These are phyloP conservation scores for Canis aureus DNA, from an alignment of 2,113 vertebrate species.

Conservation along the genomic window DNA sequence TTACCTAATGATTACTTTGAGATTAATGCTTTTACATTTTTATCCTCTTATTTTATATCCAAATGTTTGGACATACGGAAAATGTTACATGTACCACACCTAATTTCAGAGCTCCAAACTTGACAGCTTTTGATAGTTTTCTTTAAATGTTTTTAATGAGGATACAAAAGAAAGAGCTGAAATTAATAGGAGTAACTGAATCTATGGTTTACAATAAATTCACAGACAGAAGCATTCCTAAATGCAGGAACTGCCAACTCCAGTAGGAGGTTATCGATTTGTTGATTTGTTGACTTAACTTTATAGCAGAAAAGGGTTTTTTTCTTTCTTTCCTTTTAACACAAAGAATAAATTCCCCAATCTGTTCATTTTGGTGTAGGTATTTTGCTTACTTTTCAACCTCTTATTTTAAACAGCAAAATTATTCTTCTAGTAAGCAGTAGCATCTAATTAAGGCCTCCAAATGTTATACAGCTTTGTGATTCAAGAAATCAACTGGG, in stretches of 20 bases:
- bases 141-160: not conserved
- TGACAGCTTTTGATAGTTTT: not conserved
- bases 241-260: not conserved
- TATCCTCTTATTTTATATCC: not conserved
- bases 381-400: slow-evolving; percentile 18
- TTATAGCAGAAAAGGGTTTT: not conserved
- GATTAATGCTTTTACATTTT: not conserved
- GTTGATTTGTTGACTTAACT: not conserved
- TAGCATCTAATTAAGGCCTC: slow-evolving; percentile 72
- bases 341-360: not conserved
- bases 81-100: slow-evolving; percentile 3
- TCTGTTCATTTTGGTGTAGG: not conserved
- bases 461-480: slow-evolving; percentile 65
- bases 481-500: slow-evolving; percentile 74
- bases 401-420: slow-evolving; percentile 57
- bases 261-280: not conserved
- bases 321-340: not conserved
- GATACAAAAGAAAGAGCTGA: not conserved
- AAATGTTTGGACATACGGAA: not conserved
- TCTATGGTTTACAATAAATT: not conserved
- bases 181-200: slow-evolving; percentile 10
- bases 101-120: not conserved
- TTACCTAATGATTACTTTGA: not conserved
- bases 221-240: not conserved
- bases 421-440: slow-evolving; percentile 43